A percentile compares a stretch with the other conserved stretches of the same genome.
These are phyloP conservation scores for Mergus octosetaceus DNA, from an alignment of 2,797 vertebrate species.

Conservation along the genomic window DNA sequence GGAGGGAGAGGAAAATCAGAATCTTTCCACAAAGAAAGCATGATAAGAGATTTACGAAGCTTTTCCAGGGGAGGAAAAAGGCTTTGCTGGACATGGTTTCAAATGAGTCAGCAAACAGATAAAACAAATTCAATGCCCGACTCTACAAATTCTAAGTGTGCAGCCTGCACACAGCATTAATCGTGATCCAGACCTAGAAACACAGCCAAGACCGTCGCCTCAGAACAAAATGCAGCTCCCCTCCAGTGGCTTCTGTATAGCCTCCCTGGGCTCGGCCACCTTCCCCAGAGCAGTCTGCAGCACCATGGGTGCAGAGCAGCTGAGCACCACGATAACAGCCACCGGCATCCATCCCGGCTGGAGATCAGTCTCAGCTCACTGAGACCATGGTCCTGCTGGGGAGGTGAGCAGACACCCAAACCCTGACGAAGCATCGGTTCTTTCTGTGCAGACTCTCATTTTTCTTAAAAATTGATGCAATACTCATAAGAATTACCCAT, in stretches of 20 bases:
- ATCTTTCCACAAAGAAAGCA: neutral
- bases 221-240: neutral
- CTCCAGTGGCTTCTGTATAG: neutral
- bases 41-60: neutral
- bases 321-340: neutral
- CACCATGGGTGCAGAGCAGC: neutral
- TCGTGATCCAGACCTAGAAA: neutral
- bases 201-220: fast-evolving
- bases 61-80: neutral
- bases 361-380: neutral
- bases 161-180: neutral
- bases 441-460: neutral
- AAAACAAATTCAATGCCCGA: neutral
- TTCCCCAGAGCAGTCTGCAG: neutral
- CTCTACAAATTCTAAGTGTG: neutral
- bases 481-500: neutral
- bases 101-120: neutral
- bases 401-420: neutral
- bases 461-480: neutral
- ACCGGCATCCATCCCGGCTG: neutral
- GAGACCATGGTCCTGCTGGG: neutral
- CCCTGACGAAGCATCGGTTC: neutral
- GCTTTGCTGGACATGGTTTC: neutral
- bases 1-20: neutral
- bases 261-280: neutral